Conservation (phyloP, 2,888 invertebrate genomes). For the Rhogogaster chlorosoma region DNA sequence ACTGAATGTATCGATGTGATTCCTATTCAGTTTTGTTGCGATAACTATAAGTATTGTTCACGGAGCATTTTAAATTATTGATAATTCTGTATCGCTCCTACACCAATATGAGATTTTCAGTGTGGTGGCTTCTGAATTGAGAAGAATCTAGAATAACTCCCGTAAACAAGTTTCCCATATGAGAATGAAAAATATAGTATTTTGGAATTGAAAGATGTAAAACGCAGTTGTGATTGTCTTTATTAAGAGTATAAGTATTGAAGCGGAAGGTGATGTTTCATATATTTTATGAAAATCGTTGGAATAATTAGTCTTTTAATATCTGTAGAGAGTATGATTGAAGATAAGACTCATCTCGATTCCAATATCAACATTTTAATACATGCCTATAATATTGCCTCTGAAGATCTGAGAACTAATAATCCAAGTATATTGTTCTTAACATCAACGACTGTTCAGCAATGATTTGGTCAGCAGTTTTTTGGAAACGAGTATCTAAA, state of each 20-base stretch:
- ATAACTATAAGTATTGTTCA: too few relatives aligned
- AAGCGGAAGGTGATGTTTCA: background rate
- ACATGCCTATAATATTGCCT: too few relatives aligned
- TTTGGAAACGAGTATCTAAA: too few relatives aligned
- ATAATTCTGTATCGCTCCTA: too few relatives aligned
- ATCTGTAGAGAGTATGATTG: background rate
- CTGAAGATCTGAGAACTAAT: too few relatives aligned
- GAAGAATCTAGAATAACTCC: background rate
- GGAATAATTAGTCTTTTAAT: background rate
- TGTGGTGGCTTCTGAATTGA: background rate
- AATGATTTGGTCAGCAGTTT: too few relatives aligned
- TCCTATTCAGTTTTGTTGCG: too few relatives aligned
- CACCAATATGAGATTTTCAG: too few relatives aligned
- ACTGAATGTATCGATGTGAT: too few relatives aligned
- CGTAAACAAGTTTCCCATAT: background rate
- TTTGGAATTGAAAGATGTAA: background rate
- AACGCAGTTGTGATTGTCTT: background rate
- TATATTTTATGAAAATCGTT: background rate
- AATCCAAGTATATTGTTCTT: background rate
- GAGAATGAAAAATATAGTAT: background rate
- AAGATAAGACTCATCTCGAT: background rate
- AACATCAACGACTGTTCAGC: too few relatives aligned
- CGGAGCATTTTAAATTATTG: too few relatives aligned
- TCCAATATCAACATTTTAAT: background rate
- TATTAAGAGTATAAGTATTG: background rate